These are phyloP conservation scores for Anoplius nigerrimus DNA, from an alignment of 2,888 invertebrate genomes.

Conservation along the genomic window DNA sequence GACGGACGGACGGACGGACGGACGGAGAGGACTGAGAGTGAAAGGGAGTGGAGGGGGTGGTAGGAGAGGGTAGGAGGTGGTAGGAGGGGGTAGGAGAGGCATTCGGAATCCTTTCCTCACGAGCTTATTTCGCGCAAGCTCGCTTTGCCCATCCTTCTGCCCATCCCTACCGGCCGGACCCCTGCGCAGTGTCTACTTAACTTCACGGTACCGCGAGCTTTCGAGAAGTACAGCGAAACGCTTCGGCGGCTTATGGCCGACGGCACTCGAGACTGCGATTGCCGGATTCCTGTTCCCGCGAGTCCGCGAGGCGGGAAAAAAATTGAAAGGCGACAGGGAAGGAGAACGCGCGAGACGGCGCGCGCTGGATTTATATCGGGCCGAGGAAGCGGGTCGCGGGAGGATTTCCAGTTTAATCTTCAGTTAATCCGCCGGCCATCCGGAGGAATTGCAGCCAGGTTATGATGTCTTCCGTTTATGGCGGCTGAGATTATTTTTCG, in stretches of 20 bases:
- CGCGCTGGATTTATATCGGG: no score
- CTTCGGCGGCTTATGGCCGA: slow-evolving; percentile 23
- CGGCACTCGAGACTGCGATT: slow-evolving; percentile 19
- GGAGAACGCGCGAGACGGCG: no score
- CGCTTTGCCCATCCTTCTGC: slow-evolving; percentile 6
- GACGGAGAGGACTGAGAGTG: slow-evolving; percentile 43
- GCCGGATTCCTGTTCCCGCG: neutral
- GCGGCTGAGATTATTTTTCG: no score
- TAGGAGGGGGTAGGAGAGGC: no score
- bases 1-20: slow-evolving; percentile 18
- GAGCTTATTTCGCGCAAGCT: slow-evolving; percentile 50
- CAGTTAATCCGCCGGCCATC: no score
- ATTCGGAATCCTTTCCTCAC: no score
- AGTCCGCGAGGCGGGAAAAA: neutral
- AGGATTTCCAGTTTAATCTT: no score
- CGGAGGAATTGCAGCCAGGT: no score
- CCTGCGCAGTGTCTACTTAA: slow-evolving; percentile 47
- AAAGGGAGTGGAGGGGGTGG: no score
- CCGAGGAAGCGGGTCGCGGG: no score
- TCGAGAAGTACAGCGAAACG: slow-evolving; percentile 35
- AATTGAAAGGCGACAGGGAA: neutral
- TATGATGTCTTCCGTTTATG: no score
- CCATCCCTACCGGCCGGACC: neutral
- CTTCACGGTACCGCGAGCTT: slow-evolving; percentile 46
- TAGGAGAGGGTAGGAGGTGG: no score